Percentiles rank a stretch among this genome's conserved stretches.
Evolutionary conservation across 2,113 vertebrate genomes (phyloP).

Genomic region (Dunckerocampus dactyliophorus): DNA sequence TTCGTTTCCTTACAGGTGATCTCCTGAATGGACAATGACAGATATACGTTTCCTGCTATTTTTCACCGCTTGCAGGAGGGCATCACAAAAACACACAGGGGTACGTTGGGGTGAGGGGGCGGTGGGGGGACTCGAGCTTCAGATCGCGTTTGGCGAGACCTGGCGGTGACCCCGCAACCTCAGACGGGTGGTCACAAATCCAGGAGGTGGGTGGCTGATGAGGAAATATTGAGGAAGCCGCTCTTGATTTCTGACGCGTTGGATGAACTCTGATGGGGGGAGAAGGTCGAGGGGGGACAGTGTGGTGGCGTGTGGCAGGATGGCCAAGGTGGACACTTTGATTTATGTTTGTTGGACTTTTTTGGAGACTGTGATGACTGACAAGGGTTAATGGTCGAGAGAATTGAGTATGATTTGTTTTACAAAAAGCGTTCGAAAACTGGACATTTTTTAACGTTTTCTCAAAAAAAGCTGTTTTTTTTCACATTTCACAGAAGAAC

Average conservation of each 20-base stretch:
- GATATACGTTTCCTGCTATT: conserved; percentile 78
- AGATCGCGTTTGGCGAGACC: conserved; percentile 51
- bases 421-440: too few relatives aligned
- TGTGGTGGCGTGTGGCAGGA: conserved; percentile 59
- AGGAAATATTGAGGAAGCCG: conserved; percentile 67
- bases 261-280: conserved; percentile 60
- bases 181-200: conserved; percentile 26
- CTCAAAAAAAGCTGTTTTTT: too few relatives aligned
- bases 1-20: conserved; percentile 79
- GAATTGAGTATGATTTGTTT: background rate
- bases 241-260: conserved; percentile 71
- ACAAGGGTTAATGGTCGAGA: conserved; percentile 23
- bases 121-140: conserved; percentile 39
- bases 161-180: conserved; percentile 40
- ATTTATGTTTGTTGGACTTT: conserved; percentile 62
- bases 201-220: conserved; percentile 25
- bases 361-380: conserved; percentile 29
- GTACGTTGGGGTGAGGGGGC: conserved; percentile 38
- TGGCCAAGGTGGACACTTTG: conserved; percentile 56
- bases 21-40: conserved; percentile 77
- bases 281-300: conserved; percentile 55
- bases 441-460: too few relatives aligned
- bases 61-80: conserved; percentile 62
- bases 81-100: conserved; percentile 62
- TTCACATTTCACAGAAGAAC: too few relatives aligned